Base-by-base conservation (phyloP, 1,140 invertebrate species). In the Aethina tumida region DNA sequence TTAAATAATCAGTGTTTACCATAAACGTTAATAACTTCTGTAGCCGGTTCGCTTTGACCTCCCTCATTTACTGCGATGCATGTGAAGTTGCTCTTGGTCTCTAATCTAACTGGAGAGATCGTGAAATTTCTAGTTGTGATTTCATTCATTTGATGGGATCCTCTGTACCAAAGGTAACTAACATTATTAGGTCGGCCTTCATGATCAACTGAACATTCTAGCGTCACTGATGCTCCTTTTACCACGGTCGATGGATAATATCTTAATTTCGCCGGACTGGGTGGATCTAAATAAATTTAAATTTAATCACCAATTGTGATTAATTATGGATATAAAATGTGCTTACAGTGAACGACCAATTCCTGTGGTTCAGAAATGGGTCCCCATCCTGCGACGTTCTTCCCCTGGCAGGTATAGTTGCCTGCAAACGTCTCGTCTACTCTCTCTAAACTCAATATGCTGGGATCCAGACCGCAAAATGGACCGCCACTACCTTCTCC, bases 361-460 rank as follows among this genome's bases (percentile, higher is more conserved):
- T 85, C 76, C 6, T 76, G 75, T 34, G 77, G 74, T 15, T 73
- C 65, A 5, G 85, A 89, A 41, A 76, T 66, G 7, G 73, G 70
- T 19, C 87, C 86, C 81, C 84, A 90, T 7, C 86, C 88, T 9
- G 87, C 87, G 8, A 75, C 73, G 63, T 91, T 92, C 53, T 76
- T 77, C 2, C 86, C 88, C 52, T 84, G 76, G 59, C 90, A 93
- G 0, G 86, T 87, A 62, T 90, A 93, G 61, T 92, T 91, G n/a
- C 88, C 90, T 43, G 90, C 84, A 57, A 91, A 89, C 31, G 75
- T 77, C 39, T 85, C 73, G 5, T 77, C 81, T 9, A 91, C 87
- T 43, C 79, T 75, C 47, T 87, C 79, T 12, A 92, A 66, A 19
- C 88, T 67, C 43, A 91, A 65, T 64, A 86, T 81, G 38, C 79